Percentiles rank a stretch among this genome's conserved stretches.
These are phyloP conservation scores for Phalloptychus januarius DNA, from an alignment of 2,797 vertebrate genomes.

Conservation along the genomic window DNA sequence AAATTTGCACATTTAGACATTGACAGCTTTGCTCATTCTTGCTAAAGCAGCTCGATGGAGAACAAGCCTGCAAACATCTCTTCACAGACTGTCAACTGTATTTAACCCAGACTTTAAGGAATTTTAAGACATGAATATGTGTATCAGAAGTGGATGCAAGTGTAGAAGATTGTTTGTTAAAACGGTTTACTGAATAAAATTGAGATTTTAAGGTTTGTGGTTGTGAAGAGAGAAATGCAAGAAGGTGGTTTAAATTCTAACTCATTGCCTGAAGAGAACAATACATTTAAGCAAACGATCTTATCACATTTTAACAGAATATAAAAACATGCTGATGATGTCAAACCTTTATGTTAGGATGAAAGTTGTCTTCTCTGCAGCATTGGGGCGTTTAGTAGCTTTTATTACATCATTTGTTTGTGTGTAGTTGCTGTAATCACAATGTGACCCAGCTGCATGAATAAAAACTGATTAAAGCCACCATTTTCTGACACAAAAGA, in stretches of 20 bases:
- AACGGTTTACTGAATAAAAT: background rate
- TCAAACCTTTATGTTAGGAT: slow-evolving; percentile 15
- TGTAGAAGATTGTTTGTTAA: too few species aligned
- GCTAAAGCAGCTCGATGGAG: background rate
- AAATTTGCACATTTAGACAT: background rate
- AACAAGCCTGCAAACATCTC: background rate
- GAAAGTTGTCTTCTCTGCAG: slow-evolving; percentile 10
- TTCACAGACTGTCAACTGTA: background rate
- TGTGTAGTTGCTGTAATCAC: slow-evolving; percentile 1
- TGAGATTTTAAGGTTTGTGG: background rate
- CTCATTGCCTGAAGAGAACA: background rate
- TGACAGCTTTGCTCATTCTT: background rate
- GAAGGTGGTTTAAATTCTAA: slow-evolving; percentile 1
- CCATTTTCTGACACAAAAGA: background rate
- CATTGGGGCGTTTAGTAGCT: slow-evolving; percentile 3
- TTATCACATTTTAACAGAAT: slow-evolving; percentile 6
- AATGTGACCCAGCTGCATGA: background rate
- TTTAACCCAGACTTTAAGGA: background rate
- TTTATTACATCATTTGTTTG: slow-evolving; percentile 18
- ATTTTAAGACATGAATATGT: background rate
- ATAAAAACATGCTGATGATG: slow-evolving; percentile 9
- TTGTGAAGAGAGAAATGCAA: background rate
- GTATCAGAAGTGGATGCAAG: background rate
- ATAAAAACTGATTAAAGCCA: slow-evolving; percentile 5
- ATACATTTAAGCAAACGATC: slow-evolving; percentile 22